Evolutionary conservation across 2,113 vertebrate species (phyloP).

Genomic region (Sinocyclocheilus maitianheensis): DNA sequence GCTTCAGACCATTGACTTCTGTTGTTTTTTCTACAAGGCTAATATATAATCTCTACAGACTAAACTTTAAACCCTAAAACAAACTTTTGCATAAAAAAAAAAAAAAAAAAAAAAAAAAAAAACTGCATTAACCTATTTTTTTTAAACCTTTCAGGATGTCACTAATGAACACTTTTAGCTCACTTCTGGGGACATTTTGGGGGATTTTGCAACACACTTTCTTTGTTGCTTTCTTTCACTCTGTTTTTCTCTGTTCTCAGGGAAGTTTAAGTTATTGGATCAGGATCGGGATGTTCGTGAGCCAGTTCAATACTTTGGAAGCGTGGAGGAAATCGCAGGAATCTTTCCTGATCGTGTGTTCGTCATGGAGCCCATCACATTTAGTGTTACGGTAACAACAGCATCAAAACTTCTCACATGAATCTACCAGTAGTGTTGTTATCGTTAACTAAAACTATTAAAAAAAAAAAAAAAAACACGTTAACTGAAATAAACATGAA

Average conservation of each 20-base stretch:
- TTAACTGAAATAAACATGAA: not conserved
- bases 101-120: too few relatives aligned
- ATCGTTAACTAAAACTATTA: not conserved
- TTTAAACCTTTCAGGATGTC: not conserved
- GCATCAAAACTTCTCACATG: not conserved
- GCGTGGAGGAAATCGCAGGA: conserved; percentile 95
- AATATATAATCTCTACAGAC: not conserved
- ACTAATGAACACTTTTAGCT: not conserved
- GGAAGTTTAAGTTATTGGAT: conserved; percentile 97
- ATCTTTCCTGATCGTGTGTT: conserved; percentile 95
- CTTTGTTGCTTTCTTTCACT: not conserved
- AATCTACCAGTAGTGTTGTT: not conserved
- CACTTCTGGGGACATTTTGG: not conserved
- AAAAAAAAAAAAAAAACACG: not conserved
- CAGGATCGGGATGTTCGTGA: conserved; percentile 94
- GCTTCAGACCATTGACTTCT: not conserved
- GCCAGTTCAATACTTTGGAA: conserved; percentile 94
- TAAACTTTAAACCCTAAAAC: not conserved
- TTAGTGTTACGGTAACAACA: conserved; percentile 90
- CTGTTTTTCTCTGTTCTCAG: conserved; percentile 66
- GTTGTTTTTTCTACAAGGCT: not conserved
- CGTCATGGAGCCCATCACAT: conserved; percentile 96
- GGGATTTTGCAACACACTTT: not conserved
- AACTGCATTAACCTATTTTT: not conserved
- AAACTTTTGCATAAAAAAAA: too few relatives aligned